Conservation (phyloP, 1,140 invertebrate species). For the Lutraria rhynchaena region DNA sequence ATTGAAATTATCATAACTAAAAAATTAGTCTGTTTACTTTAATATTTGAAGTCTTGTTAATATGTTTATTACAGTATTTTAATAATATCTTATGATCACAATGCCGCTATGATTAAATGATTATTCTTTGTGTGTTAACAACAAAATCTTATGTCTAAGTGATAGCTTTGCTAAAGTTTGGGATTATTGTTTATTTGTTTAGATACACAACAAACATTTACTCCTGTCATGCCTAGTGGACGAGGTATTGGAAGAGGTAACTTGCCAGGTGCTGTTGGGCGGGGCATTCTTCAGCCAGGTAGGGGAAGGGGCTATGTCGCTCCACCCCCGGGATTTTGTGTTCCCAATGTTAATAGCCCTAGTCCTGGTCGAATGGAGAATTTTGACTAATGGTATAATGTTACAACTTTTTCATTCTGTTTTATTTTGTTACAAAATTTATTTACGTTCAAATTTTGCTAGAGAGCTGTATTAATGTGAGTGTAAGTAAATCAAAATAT, state of each 20-base stretch:
- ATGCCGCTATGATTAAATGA: background rate
- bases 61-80: background rate
- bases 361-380: background rate
- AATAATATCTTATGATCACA: background rate
- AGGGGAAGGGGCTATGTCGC: background rate
- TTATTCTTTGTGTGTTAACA: background rate
- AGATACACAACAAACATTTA: background rate
- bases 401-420: background rate
- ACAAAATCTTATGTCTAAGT: background rate
- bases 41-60: background rate
- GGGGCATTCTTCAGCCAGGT: background rate
- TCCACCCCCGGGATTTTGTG: conserved; percentile 22
- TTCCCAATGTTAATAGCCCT: background rate
- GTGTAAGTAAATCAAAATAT: no score
- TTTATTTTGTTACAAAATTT: conserved; percentile 4
- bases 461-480: no score
- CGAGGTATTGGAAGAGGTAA: background rate
- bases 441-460: no score
- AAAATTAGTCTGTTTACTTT: no score
- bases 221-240: background rate
- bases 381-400: conserved; percentile 15
- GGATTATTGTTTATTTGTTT: background rate
- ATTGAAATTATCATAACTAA: no score
- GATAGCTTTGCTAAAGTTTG: background rate
- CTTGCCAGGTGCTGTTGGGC: conserved; percentile 9